Evolutionary conservation across 1,140 invertebrate species (phyloP), one percentile per base, ranked within the genome.

Genomic region (Brachionus plicatilis): DNA sequence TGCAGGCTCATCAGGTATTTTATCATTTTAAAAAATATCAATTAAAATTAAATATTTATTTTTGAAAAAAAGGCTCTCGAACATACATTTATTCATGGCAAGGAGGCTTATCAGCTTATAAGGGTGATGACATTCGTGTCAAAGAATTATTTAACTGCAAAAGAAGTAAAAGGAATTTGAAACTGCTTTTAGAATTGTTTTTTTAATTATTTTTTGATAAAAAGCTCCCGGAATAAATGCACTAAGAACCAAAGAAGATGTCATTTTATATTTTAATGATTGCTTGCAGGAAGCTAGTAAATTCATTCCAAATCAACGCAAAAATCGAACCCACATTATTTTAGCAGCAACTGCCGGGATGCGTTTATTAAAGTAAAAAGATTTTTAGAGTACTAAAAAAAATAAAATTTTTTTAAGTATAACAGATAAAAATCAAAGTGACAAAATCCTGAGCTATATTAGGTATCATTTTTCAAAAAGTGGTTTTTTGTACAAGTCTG

Each of bases 301-400:
- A 56, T 9, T 14, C 14, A 76, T 84, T 33, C 83, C 83, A 24
- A 45, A 53, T 43, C 17, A 75, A 24, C 24, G 47, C 5, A 75
- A 60, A 76, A 56, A 65, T 60, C 9, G 70, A 9, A 68, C 83
- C 29, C 29, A 76, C 27, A 76, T 84, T 41, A 84, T 66, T 47
- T 76, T 84, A 29, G 83, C 68, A 20, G 83, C 83, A 8, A 84
- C 83, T 1, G 83, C 83, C 14, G 83, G 83, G 17, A 84, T 84
- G 83, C 68, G 83, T 8, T 45, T 84, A n/a, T 84, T 84, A 66
- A 24, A 45, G 65, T 84, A 37, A 70, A 53, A 14, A 37, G 33
- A 37, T 37, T 37, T 37, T 37, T 37, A 37, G 0, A 37, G 7
- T 7, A 37, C 7, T 33, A 3, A 33, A 17, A 14, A 14, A 43